Conservation (phyloP, 1,140 invertebrate species). For the Oreohelix idahoensis region DNA sequence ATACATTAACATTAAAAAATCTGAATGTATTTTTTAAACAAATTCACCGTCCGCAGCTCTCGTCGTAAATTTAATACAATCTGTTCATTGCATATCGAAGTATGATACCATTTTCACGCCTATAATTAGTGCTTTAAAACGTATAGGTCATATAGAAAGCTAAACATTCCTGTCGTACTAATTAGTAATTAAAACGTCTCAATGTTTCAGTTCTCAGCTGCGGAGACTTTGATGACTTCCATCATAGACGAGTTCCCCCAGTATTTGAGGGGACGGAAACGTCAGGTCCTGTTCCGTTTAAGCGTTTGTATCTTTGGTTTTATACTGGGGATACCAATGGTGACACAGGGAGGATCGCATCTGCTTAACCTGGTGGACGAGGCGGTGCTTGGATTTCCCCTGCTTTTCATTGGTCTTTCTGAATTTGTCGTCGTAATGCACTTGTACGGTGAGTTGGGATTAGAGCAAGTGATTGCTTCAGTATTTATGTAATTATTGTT, state of each 20-base stretch:
- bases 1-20: too few relatives aligned
- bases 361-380: conserved; percentile 88
- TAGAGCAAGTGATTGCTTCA: too few relatives aligned
- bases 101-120: too few relatives aligned
- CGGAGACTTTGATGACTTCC: conserved; percentile 44
- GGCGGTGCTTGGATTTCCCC: conserved; percentile 88
- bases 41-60: too few relatives aligned
- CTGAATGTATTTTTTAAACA: too few relatives aligned
- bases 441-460: conserved; percentile 80
- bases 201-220: conserved; percentile 42
- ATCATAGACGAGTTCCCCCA: conserved; percentile 45
- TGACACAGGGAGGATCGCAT: conserved; percentile 80
- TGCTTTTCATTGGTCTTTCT: conserved; percentile 81
- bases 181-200: neutral
- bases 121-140: too few relatives aligned
- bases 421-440: conserved; percentile 85
- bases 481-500: too few relatives aligned
- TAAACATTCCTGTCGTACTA: too few relatives aligned
- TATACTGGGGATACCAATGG: conserved; percentile 46
- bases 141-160: too few relatives aligned
- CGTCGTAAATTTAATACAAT: too few relatives aligned
- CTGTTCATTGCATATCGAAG: too few relatives aligned
- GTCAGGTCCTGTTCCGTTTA: conserved; percentile 32
- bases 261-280: conserved; percentile 14
- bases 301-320: conserved; percentile 39